Evolutionary conservation across 1,140 invertebrate species (phyloP), one percentile per base, ranked within the genome.

Genomic region (Drosophila elegans): DNA sequence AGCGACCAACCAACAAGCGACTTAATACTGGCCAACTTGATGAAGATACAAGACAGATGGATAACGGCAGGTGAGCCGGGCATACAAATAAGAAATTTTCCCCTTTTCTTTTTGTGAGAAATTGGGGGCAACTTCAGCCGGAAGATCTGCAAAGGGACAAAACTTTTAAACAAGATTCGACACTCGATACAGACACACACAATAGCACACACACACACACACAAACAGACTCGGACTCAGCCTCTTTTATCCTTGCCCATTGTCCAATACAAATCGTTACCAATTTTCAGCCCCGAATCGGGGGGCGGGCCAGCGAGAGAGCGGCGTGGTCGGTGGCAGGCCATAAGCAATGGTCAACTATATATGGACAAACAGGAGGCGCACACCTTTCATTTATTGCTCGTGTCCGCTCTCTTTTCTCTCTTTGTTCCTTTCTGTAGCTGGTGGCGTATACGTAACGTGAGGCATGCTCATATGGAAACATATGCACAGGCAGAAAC

Each of bases 41-140:
- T 86, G 83, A 88, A 86, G 83, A 86, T 74, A 88, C 83, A 86
- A 86, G 83, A 83, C 83, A 86, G 83, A 88, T 86, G 83, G 76
- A 82, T 79, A 88, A 82, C 75, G 79, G 83, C 79, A 86, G 83
- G 75, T 82, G 80, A 83, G 79, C 79, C 71, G 57, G 72, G 83
- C 83, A 86, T 86, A 86, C 83, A 86, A 86, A 86, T 88, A 88
- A 88, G 83, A 86, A 82, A 60, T 86, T 86, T 78, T 44, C 25
- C 66, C 66, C 62, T 68, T 34, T 68, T 34, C 27, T 44, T 54
- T 42, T 57, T 60, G 45, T 11, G 34, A 29, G 34, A 27, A 25
- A 39, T 41, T 42, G 53, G 12, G 12, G 41, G 13, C 56, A 48
- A 41, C 29, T 45, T 6, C 46, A 1, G 27, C 29, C 48, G 62